These are phyloP conservation scores for Archilochus colubris DNA, from an alignment of 2,113 vertebrate species.

Conservation along the genomic window DNA sequence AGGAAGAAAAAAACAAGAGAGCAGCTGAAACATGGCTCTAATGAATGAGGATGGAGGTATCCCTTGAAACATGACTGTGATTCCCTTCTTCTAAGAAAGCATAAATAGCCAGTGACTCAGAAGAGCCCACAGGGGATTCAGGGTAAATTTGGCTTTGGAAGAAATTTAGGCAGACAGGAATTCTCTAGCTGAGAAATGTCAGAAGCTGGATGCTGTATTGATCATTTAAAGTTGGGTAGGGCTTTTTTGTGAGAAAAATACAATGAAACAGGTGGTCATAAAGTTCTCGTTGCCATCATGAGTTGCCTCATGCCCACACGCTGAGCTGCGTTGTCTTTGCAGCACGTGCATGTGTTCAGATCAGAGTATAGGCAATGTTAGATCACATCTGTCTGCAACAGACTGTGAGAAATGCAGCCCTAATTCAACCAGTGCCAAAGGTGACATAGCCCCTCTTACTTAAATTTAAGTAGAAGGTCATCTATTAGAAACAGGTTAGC, in stretches of 20 bases:
- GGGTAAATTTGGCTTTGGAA: background rate
- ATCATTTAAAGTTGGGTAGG: background rate
- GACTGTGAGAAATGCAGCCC: background rate
- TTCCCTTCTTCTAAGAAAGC: background rate
- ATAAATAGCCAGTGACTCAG: background rate
- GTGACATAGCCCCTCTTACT: background rate
- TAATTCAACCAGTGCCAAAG: background rate
- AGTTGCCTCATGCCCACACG: background rate
- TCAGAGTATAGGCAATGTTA: background rate
- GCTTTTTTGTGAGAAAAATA: background rate
- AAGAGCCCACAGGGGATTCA: background rate
- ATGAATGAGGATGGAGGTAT: background rate
- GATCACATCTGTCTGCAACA: background rate
- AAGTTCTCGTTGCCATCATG: background rate
- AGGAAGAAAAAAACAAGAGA: background rate
- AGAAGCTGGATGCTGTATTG: background rate
- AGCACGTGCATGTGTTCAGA: background rate
- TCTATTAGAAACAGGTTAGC: background rate
- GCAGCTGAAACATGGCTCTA: background rate
- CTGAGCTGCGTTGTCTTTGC: background rate
- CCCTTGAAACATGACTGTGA: background rate
- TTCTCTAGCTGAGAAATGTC: background rate
- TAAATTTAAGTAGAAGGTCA: background rate
- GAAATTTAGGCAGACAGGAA: background rate
- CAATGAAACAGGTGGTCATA: background rate